Conservation (phyloP, 2,888 invertebrate genomes). For the Mesopsocus fuscifrons region DNA sequence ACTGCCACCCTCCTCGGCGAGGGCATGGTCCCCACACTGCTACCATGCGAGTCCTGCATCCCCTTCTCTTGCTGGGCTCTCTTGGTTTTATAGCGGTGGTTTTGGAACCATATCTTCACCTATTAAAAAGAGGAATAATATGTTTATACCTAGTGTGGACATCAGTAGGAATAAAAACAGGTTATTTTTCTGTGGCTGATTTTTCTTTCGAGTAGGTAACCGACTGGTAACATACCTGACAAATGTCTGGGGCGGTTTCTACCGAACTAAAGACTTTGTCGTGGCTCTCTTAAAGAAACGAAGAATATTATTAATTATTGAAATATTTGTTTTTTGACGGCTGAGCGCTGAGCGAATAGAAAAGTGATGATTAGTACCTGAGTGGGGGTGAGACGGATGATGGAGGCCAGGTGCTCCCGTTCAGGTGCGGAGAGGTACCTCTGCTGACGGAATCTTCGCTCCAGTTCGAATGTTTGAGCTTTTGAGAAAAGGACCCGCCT, state of each 20-base stretch:
- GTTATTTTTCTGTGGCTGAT: too few relatives aligned
- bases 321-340: too few relatives aligned
- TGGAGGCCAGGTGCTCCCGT: slow-evolving; percentile 84
- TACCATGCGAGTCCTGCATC: slow-evolving; percentile 36
- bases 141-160: too few relatives aligned
- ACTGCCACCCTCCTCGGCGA: slow-evolving; percentile 86
- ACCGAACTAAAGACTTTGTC: too few relatives aligned
- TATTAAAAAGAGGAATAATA: slow-evolving; percentile 39
- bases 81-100: slow-evolving; percentile 94
- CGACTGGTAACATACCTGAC: too few relatives aligned
- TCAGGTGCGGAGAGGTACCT: slow-evolving; percentile 95
- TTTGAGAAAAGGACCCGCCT: slow-evolving; percentile 93
- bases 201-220: too few relatives aligned
- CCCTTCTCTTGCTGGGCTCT: slow-evolving; percentile 91
- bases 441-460: slow-evolving; percentile 87
- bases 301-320: too few relatives aligned
- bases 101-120: slow-evolving; percentile 96
- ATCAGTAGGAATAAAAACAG: too few relatives aligned
- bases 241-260: too few relatives aligned
- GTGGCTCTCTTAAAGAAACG: too few relatives aligned
- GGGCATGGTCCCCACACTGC: slow-evolving; percentile 34
- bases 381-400: slow-evolving; percentile 89
- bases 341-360: too few relatives aligned
- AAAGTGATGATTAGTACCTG: too few relatives aligned
- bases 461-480: slow-evolving; percentile 91